Evolutionary conservation across 2,797 vertebrate genomes (phyloP).

Genomic region (Rhinella marina): DNA sequence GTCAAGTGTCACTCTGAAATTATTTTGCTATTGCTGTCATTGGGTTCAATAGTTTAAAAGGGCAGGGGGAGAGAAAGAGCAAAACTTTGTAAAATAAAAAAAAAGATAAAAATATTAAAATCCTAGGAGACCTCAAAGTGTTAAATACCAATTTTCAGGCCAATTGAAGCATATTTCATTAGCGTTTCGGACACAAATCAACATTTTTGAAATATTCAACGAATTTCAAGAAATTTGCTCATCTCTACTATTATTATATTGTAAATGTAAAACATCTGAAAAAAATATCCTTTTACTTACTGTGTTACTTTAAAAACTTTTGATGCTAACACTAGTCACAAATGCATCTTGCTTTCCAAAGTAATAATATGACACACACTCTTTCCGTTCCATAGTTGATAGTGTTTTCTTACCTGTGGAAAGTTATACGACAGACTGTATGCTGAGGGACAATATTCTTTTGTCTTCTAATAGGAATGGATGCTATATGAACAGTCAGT

Average conservation of each 20-base stretch:
- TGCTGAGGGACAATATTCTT: constrained; percentile 31
- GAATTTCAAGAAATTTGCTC: background rate
- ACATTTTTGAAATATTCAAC: no score
- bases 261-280: background rate
- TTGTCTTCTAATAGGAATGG: constrained; percentile 42
- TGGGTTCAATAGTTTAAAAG: no score
- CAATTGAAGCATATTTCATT: no score
- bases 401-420: constrained; percentile 54
- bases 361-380: constrained; percentile 14
- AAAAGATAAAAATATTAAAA: no score
- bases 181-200: no score
- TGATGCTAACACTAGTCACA: background rate
- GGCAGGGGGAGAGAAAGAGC: no score
- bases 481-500: constrained; percentile 46
- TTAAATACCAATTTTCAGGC: no score
- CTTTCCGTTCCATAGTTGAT: constrained; percentile 34
- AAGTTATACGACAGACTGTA: constrained; percentile 29
- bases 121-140: no score
- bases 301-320: background rate
- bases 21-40: no score
- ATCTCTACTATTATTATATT: background rate
- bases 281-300: background rate
- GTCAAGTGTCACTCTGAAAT: no score
- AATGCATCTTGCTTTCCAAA: constrained; percentile 1
- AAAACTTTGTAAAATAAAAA: no score